phyloP scores from a whole-genome alignment of 1,140 invertebrate species.

The Zeugodacus cucurbitae region DNA sequence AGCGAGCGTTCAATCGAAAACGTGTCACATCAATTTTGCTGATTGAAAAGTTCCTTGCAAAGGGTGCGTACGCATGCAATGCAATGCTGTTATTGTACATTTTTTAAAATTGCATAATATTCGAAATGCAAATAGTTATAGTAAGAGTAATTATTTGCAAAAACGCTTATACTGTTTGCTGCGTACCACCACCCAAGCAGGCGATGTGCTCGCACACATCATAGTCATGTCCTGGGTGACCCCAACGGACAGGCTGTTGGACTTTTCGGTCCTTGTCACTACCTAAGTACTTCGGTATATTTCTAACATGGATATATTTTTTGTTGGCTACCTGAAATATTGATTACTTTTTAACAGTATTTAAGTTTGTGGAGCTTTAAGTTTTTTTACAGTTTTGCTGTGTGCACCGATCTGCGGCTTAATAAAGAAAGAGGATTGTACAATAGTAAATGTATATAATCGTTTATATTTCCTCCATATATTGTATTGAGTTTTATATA shows the following conservation, averaged over 20 bases:
- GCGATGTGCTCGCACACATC: conserved; percentile 54
- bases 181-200: conserved; percentile 22
- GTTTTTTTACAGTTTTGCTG: not conserved
- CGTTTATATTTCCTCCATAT: too few species aligned
- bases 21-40: conserved; percentile 67
- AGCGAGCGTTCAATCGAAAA: conserved; percentile 54
- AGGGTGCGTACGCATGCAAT: conserved; percentile 35
- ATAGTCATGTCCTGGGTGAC: conserved; percentile 51
- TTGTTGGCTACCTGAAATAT: not conserved
- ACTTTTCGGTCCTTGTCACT: conserved; percentile 65
- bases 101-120: too few species aligned
- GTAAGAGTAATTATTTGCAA: too few species aligned
- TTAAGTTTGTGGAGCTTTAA: not conserved
- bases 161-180: not conserved
- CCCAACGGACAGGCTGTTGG: conserved; percentile 56
- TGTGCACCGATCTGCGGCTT: not conserved
- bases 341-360: not conserved
- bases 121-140: too few species aligned
- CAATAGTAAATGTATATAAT: not conserved
- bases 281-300: not conserved
- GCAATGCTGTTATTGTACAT: not conserved
- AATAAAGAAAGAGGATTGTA: not conserved
- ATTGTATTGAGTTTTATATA: too few species aligned
- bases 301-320: not conserved
- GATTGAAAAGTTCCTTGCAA: conserved; percentile 65